phyloP scores from a whole-genome alignment of 2,113 vertebrate genomes.

The Dipodomys merriami region DNA sequence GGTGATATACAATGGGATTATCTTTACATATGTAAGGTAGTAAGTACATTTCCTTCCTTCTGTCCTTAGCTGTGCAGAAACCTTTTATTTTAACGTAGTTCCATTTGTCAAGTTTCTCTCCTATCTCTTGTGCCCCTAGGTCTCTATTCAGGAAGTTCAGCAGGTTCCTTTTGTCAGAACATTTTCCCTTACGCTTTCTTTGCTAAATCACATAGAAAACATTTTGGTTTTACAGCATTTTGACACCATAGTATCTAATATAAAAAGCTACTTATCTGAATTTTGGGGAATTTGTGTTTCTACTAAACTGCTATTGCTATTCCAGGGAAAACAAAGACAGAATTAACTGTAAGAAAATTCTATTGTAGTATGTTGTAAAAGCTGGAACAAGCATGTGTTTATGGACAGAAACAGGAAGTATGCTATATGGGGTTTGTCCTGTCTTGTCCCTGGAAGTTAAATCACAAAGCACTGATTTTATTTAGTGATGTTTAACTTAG shows the following conservation, averaged over 20 bases:
- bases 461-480: conserved; percentile 40
- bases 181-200: background rate
- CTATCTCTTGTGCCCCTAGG: too few species aligned
- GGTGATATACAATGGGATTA: too few species aligned
- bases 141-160: too few species aligned
- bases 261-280: conserved; percentile 24
- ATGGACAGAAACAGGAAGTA: background rate
- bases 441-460: background rate
- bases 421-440: background rate
- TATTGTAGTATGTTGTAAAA: background rate
- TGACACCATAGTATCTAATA: background rate
- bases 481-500: conserved; percentile 31
- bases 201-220: background rate
- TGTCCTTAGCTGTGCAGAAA: too few species aligned
- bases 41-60: too few species aligned
- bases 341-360: background rate
- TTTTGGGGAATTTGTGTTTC: conserved; percentile 39
- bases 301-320: background rate
- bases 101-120: too few species aligned
- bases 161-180: background rate
- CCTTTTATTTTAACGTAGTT: too few species aligned
- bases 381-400: background rate
- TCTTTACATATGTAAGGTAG: too few species aligned
- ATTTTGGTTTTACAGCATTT: conserved; percentile 6
- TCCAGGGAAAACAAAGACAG: background rate